A percentile compares a stretch with the other conserved stretches of the same genome.
Evolutionary conservation across 2,888 invertebrate genomes (phyloP).

Genomic region (Ditula angustiorana): DNA sequence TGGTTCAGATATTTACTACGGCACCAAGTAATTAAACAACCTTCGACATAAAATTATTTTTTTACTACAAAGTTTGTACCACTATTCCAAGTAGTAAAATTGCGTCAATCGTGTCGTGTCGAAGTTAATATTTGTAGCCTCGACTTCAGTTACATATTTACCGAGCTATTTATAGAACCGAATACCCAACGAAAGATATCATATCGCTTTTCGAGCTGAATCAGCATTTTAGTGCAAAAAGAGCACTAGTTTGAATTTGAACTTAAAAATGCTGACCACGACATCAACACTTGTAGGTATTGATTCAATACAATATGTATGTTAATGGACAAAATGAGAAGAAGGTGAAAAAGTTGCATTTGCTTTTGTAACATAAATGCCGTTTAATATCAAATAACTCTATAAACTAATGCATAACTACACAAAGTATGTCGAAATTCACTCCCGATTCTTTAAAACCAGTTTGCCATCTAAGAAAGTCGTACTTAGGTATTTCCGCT

Average conservation of each 20-base stretch:
- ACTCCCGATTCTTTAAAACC: too few relatives aligned
- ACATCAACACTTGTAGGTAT: background rate
- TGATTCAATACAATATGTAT: too few relatives aligned
- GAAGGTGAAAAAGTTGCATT: too few relatives aligned
- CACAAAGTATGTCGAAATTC: too few relatives aligned
- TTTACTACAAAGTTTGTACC: background rate
- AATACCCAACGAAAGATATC: slow-evolving; percentile 53
- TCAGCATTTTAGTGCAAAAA: slow-evolving; percentile 6
- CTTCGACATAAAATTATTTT: background rate
- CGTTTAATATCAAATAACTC: too few relatives aligned
- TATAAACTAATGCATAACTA: too few relatives aligned
- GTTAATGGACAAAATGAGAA: too few relatives aligned
- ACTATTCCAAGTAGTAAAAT: slow-evolving; percentile 30
- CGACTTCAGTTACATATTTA: slow-evolving; percentile 72
- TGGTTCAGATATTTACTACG: background rate
- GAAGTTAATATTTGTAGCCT: slow-evolving; percentile 70
- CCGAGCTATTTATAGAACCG: slow-evolving; percentile 68
- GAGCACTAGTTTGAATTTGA: background rate
- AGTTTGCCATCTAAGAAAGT: too few relatives aligned
- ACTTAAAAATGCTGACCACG: background rate
- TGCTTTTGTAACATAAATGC: too few relatives aligned
- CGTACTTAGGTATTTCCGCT: too few relatives aligned
- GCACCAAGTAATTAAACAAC: background rate
- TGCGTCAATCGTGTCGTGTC: slow-evolving; percentile 49
- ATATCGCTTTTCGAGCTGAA: background rate